These are phyloP conservation scores for Lophotriccus pileatus DNA, from an alignment of 2,797 vertebrate genomes.

Conservation along the genomic window DNA sequence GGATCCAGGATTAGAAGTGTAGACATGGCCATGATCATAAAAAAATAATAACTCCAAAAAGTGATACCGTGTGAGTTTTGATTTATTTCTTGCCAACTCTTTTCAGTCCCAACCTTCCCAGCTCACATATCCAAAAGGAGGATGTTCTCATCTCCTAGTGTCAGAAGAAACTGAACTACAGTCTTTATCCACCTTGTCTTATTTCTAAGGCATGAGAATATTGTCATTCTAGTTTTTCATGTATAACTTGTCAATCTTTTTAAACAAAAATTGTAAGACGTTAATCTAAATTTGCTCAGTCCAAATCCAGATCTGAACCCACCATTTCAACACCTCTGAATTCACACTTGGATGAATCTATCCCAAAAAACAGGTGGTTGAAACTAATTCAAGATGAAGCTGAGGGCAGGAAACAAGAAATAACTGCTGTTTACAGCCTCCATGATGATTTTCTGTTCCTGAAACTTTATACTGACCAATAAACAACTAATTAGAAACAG, in stretches of 20 bases:
- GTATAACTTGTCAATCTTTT: not conserved
- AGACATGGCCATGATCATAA: constrained; percentile 9
- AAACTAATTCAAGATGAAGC: not conserved
- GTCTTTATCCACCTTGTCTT: not conserved
- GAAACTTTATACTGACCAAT: not conserved
- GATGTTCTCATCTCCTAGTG: not conserved
- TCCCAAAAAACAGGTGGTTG: not conserved
- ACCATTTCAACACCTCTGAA: not conserved
- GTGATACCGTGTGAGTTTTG: not conserved
- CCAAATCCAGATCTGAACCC: not conserved
- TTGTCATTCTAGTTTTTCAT: not conserved
- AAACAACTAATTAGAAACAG: not conserved
- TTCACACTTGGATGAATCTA: not conserved
- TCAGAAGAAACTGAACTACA: not conserved
- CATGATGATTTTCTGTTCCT: not conserved
- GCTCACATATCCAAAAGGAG: not conserved
- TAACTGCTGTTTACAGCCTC: not conserved
- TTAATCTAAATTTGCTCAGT: not conserved
- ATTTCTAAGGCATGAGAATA: not conserved
- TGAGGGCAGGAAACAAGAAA: not conserved
- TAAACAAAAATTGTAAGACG: not conserved
- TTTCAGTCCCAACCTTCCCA: constrained; percentile 35
- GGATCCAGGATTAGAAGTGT: constrained; percentile 40
- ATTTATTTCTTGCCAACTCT: constrained; percentile 53
- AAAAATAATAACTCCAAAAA: constrained; percentile 26